Base-by-base conservation (phyloP, 2,888 invertebrate genomes). In the Crocallis elinguaria region DNA sequence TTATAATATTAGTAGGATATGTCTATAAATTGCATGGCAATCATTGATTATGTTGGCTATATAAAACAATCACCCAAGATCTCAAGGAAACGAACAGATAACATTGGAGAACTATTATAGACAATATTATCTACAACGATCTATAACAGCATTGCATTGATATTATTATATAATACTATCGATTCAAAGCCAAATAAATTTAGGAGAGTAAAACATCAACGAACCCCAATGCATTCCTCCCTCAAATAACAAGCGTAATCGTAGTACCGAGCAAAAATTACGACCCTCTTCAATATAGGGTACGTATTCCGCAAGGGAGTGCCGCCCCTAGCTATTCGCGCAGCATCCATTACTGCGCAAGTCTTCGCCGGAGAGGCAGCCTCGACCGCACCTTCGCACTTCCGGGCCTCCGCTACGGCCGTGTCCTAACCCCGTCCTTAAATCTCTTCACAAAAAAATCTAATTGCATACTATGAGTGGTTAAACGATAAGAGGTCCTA, bases 301-400 rank as follows among this genome's bases (percentile, higher is more conserved):
- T 53, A 30, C 42, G 53, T 16, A 29, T 12, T 23, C 27, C 25
- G 11, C 30, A 32, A 82, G 86, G 84, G 86, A 76, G 82, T 80
- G 82, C 77, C 87, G 82, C 85, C 92, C 88, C 89, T 87, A 81
- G 60, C 70, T 66, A 63, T 58, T 48, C 82, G 90, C 86, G 89
- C 88, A 89, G 90, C 87, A 86, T 88, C 88, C 85, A 73, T 69
- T 75, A 82, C 82, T 88, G 91, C 91, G 91, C 91, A 89, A 85
- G 84, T 89, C 91, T 73, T 75, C 64, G 72, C 74, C 78, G 78
- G 77, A 78, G 77, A 71, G 77, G 75, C 84, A 71, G 80, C 70
- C 72, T 62, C 73, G 77, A 66, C 79, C 82, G 82, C 83, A 78
- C 80, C 83, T 85, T 76, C 70, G 67, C 75, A 77, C 79, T 86